Evolutionary conservation across 1,140 invertebrate species (phyloP), one percentile per base, ranked within the genome.

Genomic region (Cyclina sinensis): DNA sequence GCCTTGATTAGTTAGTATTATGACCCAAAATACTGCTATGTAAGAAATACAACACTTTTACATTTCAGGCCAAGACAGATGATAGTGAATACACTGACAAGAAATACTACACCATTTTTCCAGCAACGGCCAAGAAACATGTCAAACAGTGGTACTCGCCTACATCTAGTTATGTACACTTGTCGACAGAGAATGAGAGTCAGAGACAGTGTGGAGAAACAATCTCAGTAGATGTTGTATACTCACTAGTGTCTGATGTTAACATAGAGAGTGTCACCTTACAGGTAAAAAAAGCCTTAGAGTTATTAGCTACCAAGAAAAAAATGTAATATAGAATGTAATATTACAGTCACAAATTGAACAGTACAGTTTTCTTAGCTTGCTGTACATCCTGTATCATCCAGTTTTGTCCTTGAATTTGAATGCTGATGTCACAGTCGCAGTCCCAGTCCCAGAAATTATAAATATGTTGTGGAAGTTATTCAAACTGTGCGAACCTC

Each of bases 141-240:
- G 86, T 88, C n/a, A 88, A 88, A 62, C 86, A 88, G 65, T 88
- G 86, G 86, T 88, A 74, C 48, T 88, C 86, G 2, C 86, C 78
- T 0, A 54, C 78, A 0, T 88, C 68, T 5, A 82, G 57, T 11
- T 82, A 88, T 51, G 18, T 88, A 0, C n/a, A 70, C 12, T 35
- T 88, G 46, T 82, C 43, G 11, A 82, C 65, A 11, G 51, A 11
- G 21, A 14, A 68, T 21, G 11, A 24, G 24, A 27, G 46, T 11
- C 46, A 32, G 18, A 46, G 27, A 32, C 18, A 30, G 0, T 88
- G 86, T 57, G 73, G 74, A 1, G 37, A 79, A 21, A 73, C 43
- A 11, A 57, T 87, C 3, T n/a, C 35, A 12, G 70, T 87, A 3
- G 43, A 87, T 27, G 59, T 80, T 16, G 43, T 43, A 5, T 78